Conservation (phyloP, 2,797 vertebrate genomes). For the Avahi laniger region DNA sequence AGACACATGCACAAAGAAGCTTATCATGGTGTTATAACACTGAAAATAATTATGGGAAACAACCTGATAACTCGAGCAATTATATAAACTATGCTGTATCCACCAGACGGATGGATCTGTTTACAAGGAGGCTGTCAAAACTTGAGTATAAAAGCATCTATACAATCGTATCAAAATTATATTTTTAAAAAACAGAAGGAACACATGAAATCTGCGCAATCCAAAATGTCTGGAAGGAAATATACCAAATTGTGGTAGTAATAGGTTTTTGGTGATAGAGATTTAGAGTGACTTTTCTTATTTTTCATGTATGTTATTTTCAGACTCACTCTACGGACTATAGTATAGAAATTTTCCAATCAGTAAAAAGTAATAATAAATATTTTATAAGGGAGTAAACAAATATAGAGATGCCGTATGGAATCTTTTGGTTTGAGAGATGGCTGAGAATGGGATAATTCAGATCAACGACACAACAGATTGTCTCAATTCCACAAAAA, state of each 20-base stretch:
- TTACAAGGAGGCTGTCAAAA: not conserved
- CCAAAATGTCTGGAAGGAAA: not conserved
- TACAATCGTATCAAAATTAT: not conserved
- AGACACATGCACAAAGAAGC: not conserved
- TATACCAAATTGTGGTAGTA: not conserved
- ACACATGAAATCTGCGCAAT: constrained; percentile 36
- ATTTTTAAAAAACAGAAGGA: not conserved
- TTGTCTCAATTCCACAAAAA: not conserved
- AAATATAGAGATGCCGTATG: not conserved
- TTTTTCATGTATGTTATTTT: not conserved
- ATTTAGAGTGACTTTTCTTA: not conserved
- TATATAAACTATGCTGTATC: not conserved
- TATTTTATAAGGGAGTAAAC: not conserved
- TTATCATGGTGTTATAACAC: not conserved
- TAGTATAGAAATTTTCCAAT: not conserved
- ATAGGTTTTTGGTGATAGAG: not conserved
- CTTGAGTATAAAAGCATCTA: not conserved
- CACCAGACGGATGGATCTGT: not conserved
- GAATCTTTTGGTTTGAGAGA: not conserved
- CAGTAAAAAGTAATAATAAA: not conserved
- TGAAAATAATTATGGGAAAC: not conserved
- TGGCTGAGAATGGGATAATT: not conserved
- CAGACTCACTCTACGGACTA: not conserved
- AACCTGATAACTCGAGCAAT: not conserved
- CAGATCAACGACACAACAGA: not conserved